Conservation (phyloP, 1,140 invertebrate species). For the Drosophila obscura region DNA sequence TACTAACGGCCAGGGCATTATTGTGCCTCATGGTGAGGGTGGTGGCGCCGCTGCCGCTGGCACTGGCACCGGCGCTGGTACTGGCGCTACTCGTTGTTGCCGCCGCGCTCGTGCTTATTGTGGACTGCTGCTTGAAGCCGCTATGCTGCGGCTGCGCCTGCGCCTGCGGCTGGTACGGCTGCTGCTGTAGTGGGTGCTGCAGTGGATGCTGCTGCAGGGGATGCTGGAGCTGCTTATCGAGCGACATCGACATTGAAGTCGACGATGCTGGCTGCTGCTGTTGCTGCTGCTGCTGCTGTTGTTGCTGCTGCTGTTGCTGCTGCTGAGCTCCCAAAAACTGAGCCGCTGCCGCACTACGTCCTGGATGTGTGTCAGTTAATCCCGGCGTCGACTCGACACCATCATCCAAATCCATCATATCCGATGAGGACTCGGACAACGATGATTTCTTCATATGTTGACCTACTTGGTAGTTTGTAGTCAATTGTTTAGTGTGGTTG, state of each 20-base stretch:
- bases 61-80: slow-evolving; percentile 52
- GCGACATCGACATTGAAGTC: slow-evolving; percentile 41
- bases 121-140: slow-evolving; percentile 58
- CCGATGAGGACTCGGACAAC: slow-evolving; percentile 96
- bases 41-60: slow-evolving; percentile 87
- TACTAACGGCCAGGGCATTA: slow-evolving; percentile 89
- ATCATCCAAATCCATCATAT: slow-evolving; percentile 97
- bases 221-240: slow-evolving; percentile 52
- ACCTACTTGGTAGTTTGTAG: slow-evolving; percentile 86
- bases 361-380: slow-evolving; percentile 83
- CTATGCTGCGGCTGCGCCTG: slow-evolving; percentile 47
- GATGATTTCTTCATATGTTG: slow-evolving; percentile 96
- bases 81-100: slow-evolving; percentile 55
- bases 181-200: slow-evolving; percentile 50
- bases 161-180: slow-evolving; percentile 51
- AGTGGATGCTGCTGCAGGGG: slow-evolving; percentile 45
- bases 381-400: slow-evolving; percentile 91
- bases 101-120: slow-evolving; percentile 35
- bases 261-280: slow-evolving; percentile 37
- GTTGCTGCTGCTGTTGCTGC: slow-evolving; percentile 52
- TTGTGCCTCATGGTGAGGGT: slow-evolving; percentile 94
- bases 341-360: slow-evolving; percentile 73
- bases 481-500: slow-evolving; percentile 76
- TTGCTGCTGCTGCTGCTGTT: slow-evolving; percentile 54
- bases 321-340: slow-evolving; percentile 83